Evolutionary conservation across 1,140 invertebrate genomes (phyloP).

Genomic region (Formica selysi): DNA sequence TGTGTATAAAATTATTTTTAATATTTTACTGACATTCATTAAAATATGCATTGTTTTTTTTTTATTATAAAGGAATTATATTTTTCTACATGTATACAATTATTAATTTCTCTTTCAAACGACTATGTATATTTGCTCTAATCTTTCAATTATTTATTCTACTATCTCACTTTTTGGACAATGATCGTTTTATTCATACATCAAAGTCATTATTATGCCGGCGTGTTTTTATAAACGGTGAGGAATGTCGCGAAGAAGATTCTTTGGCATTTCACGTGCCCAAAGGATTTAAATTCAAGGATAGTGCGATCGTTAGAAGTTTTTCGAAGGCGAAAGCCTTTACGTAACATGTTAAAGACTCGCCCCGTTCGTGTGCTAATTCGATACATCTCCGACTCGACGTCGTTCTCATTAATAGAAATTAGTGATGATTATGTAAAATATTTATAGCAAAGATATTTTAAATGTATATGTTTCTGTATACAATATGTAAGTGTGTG

Average conservation of each 20-base stretch:
- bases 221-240: constrained; percentile 56
- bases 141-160: background rate
- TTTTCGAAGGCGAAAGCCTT: constrained; percentile 66
- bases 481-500: background rate
- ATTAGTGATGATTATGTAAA: background rate
- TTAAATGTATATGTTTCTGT: background rate
- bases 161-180: background rate
- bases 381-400: background rate
- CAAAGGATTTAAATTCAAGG: constrained; percentile 77
- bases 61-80: background rate
- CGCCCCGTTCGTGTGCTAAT: constrained; percentile 33
- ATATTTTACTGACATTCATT: background rate
- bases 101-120: background rate
- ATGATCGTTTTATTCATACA: background rate
- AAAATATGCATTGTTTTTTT: background rate
- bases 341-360: constrained; percentile 62
- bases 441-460: background rate
- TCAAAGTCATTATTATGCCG: background rate
- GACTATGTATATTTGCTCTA: too few species aligned
- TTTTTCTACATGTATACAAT: background rate
- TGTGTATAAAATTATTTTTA: background rate
- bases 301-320: constrained; percentile 72
- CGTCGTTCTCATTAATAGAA: constrained; percentile 7
- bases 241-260: constrained; percentile 52
- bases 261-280: constrained; percentile 71